Percentiles rank a stretch among this genome's conserved stretches.
Evolutionary conservation across 2,113 vertebrate species (phyloP).

Genomic region (Tursiops truncatus): DNA sequence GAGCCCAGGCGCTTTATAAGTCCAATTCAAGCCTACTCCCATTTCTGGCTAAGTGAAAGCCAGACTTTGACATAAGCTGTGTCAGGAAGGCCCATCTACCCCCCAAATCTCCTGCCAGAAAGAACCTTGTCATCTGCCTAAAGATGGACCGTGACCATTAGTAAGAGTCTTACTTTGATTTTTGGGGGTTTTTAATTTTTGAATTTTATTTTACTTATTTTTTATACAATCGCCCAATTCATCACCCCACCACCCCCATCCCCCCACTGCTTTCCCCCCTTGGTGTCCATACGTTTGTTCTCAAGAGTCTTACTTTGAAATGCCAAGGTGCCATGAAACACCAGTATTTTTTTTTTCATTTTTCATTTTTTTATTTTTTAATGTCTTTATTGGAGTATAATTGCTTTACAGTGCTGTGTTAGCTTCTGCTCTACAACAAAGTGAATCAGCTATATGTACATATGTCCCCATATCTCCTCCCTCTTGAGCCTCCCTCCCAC

Average conservation of each 20-base stretch:
- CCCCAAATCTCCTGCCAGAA: not conserved
- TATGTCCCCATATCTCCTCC: no score
- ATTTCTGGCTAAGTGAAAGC: not conserved
- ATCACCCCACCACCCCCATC: no score
- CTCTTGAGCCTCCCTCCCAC: no score
- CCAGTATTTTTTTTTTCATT: not conserved
- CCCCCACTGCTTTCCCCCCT: no score
- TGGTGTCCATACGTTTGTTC: no score
- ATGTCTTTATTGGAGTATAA: no score
- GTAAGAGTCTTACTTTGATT: not conserved
- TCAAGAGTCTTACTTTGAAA: not conserved
- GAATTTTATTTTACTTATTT: no score
- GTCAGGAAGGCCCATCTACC: not conserved
- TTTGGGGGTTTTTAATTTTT: accelerated
- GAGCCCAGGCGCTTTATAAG: not conserved
- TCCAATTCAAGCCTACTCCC: not conserved
- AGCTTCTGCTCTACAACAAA: no score
- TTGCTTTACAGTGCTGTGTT: no score
- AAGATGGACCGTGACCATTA: not conserved
- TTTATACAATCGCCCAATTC: no score
- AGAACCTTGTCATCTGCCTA: not conserved
- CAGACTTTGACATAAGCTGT: not conserved
- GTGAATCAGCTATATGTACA: no score
- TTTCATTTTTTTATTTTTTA: no score
- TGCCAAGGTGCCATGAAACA: not conserved